Percentiles rank a stretch among this genome's conserved stretches.
phyloP scores from a whole-genome alignment of 92 coral and sea anemone species.

The Plumapathes pennacea region DNA sequence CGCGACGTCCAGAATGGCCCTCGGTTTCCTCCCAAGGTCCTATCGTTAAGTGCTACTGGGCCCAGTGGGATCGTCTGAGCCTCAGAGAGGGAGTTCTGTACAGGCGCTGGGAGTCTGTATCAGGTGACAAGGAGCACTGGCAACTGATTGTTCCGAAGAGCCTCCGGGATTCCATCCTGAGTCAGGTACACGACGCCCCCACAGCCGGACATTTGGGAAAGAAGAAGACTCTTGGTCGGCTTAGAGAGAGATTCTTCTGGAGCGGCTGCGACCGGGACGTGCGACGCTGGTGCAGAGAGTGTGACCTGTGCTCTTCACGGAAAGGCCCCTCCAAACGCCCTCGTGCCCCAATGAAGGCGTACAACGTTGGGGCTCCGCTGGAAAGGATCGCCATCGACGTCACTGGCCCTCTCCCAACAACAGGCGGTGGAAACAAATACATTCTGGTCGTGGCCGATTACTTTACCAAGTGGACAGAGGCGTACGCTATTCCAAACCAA shows the following conservation, averaged over 20 bases:
- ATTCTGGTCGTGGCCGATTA: constrained; percentile 26
- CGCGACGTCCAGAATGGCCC: constrained; percentile 8
- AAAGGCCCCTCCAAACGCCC: constrained; percentile 12
- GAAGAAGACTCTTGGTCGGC: constrained; percentile 8
- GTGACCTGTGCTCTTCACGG: constrained; percentile 21
- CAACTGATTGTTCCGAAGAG: constrained; percentile 14
- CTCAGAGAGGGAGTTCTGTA: constrained; percentile 9
- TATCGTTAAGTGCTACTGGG: constrained; percentile 5
- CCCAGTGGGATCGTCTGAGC: constrained; percentile 9
- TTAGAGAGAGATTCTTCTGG: constrained; percentile 30
- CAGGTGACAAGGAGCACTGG: constrained; percentile 7
- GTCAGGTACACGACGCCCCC: constrained; percentile 14
- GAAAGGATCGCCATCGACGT: constrained; percentile 25
- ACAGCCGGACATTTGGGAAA: constrained; percentile 32
- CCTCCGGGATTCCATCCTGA: constrained; percentile 1
- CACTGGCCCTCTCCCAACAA: constrained; percentile 14
- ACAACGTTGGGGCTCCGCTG: constrained; percentile 36
- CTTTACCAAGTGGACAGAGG: constrained; percentile 23
- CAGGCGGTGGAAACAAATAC: constrained; percentile 24
- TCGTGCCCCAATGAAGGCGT: constrained; percentile 14
- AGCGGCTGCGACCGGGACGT: constrained; percentile 1
- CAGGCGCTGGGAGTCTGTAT: constrained; percentile 19
- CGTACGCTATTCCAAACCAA: constrained; percentile 9
- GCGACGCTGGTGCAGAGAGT: constrained; percentile 8
- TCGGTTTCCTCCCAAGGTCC: not conserved